These are phyloP conservation scores for Crossoptilon crossoptilon DNA, from an alignment of 2,797 vertebrate genomes.

Conservation along the genomic window DNA sequence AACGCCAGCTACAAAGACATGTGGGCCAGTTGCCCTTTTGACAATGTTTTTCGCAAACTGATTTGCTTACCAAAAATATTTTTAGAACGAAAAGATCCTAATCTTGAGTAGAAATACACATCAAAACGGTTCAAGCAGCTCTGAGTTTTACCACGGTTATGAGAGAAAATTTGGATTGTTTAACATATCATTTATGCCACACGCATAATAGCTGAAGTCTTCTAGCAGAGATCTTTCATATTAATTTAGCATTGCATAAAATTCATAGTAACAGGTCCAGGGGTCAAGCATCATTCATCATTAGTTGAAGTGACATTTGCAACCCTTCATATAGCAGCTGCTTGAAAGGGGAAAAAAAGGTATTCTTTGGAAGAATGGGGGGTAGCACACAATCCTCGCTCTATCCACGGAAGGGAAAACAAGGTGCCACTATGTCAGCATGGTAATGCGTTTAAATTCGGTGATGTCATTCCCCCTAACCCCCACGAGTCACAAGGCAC, in stretches of 20 bases:
- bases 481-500: conserved; percentile 91
- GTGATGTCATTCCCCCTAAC: conserved; percentile 96
- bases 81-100: conserved; percentile 74
- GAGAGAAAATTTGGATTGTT: conserved; percentile 73
- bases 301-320: conserved; percentile 96
- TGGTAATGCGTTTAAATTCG: conserved; percentile 88
- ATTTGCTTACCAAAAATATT: conserved; percentile 81
- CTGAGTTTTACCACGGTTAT: conserved; percentile 71
- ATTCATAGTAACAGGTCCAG: conserved; percentile 84
- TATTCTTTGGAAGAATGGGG: conserved; percentile 91
- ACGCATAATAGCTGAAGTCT: conserved; percentile 79
- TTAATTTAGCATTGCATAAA: conserved; percentile 88
- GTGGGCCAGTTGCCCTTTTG: conserved; percentile 84
- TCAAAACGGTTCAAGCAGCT: conserved; percentile 64
- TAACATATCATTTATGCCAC: conserved; percentile 76
- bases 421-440: conserved; percentile 97
- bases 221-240: conserved; percentile 85
- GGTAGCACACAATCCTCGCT: conserved; percentile 86
- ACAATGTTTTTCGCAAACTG: conserved; percentile 80
- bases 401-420: conserved; percentile 87
- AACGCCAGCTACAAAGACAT: conserved; percentile 87
- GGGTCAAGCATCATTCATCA: conserved; percentile 99
- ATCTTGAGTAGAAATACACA: conserved; percentile 75
- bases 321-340: conserved; percentile 88
- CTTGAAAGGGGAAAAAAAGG: conserved; percentile 86